phyloP scores from a whole-genome alignment of 2,888 invertebrate genomes.

The Campoplex nolae region DNA sequence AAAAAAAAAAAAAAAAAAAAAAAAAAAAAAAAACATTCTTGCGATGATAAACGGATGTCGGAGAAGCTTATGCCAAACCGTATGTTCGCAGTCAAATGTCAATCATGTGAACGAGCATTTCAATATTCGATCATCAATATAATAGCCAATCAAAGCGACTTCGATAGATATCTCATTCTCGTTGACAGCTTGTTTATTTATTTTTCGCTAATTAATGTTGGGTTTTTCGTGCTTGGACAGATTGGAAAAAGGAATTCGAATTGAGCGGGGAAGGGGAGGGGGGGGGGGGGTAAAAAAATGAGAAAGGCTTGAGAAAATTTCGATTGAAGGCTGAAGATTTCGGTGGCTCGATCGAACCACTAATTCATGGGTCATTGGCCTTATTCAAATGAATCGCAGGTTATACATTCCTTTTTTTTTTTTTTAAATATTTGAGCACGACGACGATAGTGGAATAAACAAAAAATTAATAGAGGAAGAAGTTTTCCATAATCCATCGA shows the following conservation, averaged over 20 bases:
- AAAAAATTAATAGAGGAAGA: constrained; percentile 16
- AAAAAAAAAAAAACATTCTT: not conserved
- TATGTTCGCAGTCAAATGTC: constrained; percentile 21
- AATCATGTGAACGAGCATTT: constrained; percentile 31
- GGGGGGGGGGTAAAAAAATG: not conserved
- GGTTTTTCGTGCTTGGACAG: not conserved
- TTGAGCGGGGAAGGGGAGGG: not conserved
- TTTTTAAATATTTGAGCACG: not conserved
- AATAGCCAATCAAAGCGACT: constrained; percentile 29
- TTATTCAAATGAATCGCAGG: constrained; percentile 18
- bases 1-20: constrained; percentile 1
- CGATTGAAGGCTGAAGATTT: not conserved
- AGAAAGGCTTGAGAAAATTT: not conserved
- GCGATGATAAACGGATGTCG: constrained; percentile 22
- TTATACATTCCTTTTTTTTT: constrained; percentile 2
- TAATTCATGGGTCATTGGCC: constrained; percentile 19
- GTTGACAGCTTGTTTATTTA: constrained; percentile 13
- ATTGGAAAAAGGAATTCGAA: not conserved
- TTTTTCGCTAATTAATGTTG: constrained; percentile 40
- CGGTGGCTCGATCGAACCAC: not conserved
- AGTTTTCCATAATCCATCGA: constrained; percentile 41
- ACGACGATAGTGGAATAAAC: not conserved
- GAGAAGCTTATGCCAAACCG: not conserved
- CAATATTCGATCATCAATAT: constrained; percentile 29
- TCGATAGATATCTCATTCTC: constrained; percentile 4